Conservation (phyloP, 2,113 vertebrate genomes). For the Caretta caretta region DNA sequence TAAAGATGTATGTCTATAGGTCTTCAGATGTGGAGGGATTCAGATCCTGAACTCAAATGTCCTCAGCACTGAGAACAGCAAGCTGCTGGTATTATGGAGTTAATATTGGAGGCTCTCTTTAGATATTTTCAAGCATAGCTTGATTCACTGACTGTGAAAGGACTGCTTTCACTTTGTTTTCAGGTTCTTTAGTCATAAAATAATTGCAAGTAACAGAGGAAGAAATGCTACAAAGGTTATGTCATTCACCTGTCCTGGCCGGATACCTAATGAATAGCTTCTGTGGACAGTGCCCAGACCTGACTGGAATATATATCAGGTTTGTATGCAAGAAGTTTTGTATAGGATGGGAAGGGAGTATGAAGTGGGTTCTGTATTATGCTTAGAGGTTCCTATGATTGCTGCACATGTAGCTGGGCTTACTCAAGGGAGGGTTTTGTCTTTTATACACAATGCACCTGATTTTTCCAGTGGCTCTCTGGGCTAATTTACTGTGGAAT, state of each 20-base stretch:
- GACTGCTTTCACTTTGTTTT: neutral
- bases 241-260: conserved; percentile 3
- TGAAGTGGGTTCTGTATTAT: neutral
- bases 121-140: neutral
- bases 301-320: conserved; percentile 28
- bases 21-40: neutral
- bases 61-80: neutral
- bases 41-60: neutral
- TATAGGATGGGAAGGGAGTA: neutral
- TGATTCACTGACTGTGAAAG: conserved; percentile 3
- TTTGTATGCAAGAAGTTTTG: neutral
- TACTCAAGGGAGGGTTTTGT: neutral
- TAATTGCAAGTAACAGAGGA: conserved; percentile 25
- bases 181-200: neutral
- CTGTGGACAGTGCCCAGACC: neutral
- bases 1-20: neutral
- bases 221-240: conserved; percentile 29
- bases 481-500: neutral
- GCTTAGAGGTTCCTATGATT: neutral
- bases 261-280: conserved; percentile 29
- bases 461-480: conserved; percentile 21
- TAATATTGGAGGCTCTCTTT: neutral
- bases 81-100: neutral
- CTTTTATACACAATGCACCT: neutral
- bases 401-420: neutral